Evolutionary conservation across 1,140 invertebrate genomes (phyloP).

Genomic region (Camponotus vicinus): DNA sequence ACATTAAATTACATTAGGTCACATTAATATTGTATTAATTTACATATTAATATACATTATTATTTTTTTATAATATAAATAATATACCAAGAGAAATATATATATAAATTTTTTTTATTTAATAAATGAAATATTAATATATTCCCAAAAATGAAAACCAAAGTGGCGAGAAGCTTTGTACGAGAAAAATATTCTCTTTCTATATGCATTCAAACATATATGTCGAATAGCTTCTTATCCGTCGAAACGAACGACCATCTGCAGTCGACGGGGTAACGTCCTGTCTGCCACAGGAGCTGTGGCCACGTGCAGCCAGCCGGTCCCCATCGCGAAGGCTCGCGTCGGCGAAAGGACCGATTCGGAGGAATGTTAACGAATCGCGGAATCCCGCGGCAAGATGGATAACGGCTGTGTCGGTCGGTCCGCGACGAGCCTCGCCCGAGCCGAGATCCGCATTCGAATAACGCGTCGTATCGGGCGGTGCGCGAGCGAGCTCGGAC

Average conservation of each 20-base stretch:
- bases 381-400: conserved; percentile 72
- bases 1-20: background rate
- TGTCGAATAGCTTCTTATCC: conserved; percentile 12
- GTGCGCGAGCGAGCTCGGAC: background rate
- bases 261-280: conserved; percentile 14
- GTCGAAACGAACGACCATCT: conserved; percentile 26
- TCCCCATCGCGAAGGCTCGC: conserved; percentile 29
- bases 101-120: background rate
- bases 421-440: conserved; percentile 60
- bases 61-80: background rate
- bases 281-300: background rate
- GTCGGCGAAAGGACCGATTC: conserved; percentile 64
- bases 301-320: conserved; percentile 24
- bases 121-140: background rate
- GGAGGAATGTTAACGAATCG: conserved; percentile 79
- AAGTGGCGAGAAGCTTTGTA: no score
- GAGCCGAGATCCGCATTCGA: conserved; percentile 53
- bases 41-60: background rate
- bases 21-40: background rate
- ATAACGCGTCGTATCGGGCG: conserved; percentile 48
- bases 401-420: conserved; percentile 69
- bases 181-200: background rate
- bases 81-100: background rate
- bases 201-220: background rate
- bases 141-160: background rate